A percentile compares a stretch with the other conserved stretches of the same genome.
phyloP scores from a whole-genome alignment of 2,888 invertebrate genomes.

The Philaethria dido region DNA sequence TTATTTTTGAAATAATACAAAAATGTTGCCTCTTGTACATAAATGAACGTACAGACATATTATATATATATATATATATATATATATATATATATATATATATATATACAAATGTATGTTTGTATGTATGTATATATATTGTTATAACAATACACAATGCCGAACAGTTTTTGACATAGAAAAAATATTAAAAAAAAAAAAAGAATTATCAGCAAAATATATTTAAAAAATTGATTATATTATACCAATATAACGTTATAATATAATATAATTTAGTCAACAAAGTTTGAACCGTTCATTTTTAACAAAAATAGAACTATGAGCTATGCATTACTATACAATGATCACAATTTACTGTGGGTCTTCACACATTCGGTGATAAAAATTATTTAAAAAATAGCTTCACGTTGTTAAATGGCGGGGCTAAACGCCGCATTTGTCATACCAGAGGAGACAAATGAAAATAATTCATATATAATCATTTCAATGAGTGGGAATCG shows the following conservation, averaged over 20 bases:
- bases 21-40: constrained; percentile 28
- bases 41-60: constrained; percentile 26
- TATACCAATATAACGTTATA: constrained; percentile 19
- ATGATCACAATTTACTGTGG: constrained; percentile 17
- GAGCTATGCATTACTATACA: constrained; percentile 17
- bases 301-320: constrained; percentile 33
- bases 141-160: constrained; percentile 8
- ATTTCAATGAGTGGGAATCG: no score
- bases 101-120: constrained; percentile 9
- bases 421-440: no score
- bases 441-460: no score
- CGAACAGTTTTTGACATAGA: constrained; percentile 23
- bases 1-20: constrained; percentile 3
- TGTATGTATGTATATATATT: not conserved
- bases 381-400: no score
- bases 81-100: constrained; percentile 3
- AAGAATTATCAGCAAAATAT: not conserved
- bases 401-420: no score
- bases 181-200: not conserved
- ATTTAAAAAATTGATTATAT: constrained; percentile 1
- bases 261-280: constrained; percentile 25
- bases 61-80: constrained; percentile 7
- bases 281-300: constrained; percentile 26
- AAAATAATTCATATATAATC: no score
- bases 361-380: constrained; percentile 16